Evolutionary conservation across 2,113 vertebrate genomes (phyloP), one percentile per base, ranked within the genome.

Genomic region (Syrrhaptes paradoxus): DNA sequence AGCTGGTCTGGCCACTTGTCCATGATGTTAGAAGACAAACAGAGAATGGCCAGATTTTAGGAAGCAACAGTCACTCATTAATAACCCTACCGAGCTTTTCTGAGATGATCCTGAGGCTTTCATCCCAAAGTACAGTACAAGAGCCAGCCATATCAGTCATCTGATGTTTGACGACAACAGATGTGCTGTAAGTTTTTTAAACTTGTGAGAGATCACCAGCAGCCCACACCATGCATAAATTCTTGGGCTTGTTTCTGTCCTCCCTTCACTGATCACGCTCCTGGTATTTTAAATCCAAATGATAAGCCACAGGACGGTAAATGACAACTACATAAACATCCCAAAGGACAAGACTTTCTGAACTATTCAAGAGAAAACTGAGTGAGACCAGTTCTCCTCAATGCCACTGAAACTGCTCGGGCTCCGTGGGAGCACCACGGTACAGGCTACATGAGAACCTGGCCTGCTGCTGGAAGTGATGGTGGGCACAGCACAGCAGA

Each of bases 131-230:
- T 28, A 29, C 41, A 10, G 34, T 28, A 22, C 1, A 0, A 26
- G 32, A 77, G 29, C 31, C 59, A 70, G 59, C 38, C 3, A 0
- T 28, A 17, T 57, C 41, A 43, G n/a, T 28, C 54, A 19, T 20
- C 38, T 52, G 31, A 41, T 65, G 75, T 49, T 73, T 38, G 45
- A 26, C 0, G 0, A 61, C 45, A 82, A 6, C 0, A 2, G 0
- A 0, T 10, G 17, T 52, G 63, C 36, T 38, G 1, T 25, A 70
- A 34, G 17, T 3, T 51, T 51, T 72, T 52, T 24, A 17, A 57
- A 49, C 22, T 32, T 54, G 9, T 29, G 19, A 46, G 46, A 80
- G 62, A 61, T 57, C 49, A 46, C 70, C 62, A 67, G 43, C 82
- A 92, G 38, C 57, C 34, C 26, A 24, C 49, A 52, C 5, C 32